A percentile compares a stretch with the other conserved stretches of the same genome.
These are phyloP conservation scores for Acipenser oxyrinchus DNA, from an alignment of 2,797 vertebrate species.

Conservation along the genomic window DNA sequence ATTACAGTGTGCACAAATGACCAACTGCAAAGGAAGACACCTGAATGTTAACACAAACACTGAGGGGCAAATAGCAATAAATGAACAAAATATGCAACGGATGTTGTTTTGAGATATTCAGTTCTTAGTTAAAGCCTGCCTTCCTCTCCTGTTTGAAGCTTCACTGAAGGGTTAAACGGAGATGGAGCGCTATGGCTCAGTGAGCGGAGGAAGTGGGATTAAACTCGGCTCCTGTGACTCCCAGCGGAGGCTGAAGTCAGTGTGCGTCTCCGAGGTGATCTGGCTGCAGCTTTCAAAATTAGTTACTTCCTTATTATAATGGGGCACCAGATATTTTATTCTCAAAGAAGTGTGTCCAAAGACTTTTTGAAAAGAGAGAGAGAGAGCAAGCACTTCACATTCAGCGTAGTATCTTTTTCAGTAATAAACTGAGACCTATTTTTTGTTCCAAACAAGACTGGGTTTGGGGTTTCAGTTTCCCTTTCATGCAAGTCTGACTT, in stretches of 20 bases:
- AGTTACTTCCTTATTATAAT: constrained; percentile 35
- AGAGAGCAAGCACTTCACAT: neutral
- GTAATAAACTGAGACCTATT: neutral
- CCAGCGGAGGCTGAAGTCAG: constrained; percentile 29
- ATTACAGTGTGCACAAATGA: too few species aligned
- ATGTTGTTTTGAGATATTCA: too few species aligned
- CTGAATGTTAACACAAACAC: too few species aligned
- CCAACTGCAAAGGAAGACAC: too few species aligned
- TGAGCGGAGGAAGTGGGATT: constrained; percentile 11
- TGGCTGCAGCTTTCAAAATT: constrained; percentile 29
- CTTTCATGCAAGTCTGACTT: too few species aligned
- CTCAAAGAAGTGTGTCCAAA: neutral
- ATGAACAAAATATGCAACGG: too few species aligned
- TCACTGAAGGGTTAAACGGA: neutral
- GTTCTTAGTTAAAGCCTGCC: too few species aligned
- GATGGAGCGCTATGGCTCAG: neutral
- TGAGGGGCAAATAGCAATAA: too few species aligned
- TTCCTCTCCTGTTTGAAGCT: too few species aligned
- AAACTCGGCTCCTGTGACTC: constrained; percentile 29
- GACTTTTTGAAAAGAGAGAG: neutral
- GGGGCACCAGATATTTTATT: constrained; percentile 23
- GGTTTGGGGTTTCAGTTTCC: too few species aligned
- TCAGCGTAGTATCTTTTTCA: neutral
- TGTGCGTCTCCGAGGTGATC: constrained; percentile 28
- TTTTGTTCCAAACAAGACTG: too few species aligned